Base-by-base conservation (phyloP, 2,113 vertebrate species). In the Gasterosteus nipponicus region DNA sequence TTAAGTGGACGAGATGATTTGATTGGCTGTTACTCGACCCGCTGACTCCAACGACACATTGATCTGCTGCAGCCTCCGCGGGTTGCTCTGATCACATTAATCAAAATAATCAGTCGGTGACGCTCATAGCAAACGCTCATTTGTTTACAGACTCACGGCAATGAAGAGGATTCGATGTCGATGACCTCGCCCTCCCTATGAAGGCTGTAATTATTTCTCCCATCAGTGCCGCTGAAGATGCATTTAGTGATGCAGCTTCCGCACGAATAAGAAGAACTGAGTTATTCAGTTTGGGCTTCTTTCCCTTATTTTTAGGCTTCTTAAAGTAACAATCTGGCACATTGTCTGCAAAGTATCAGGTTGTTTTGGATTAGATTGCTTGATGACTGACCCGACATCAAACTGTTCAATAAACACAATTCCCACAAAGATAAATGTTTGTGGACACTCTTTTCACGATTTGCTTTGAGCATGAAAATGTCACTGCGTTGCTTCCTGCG, bases 221-320 rank as follows among this genome's bases (percentile, higher is more conserved):
- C 49, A 7, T 3, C 16, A 35, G 35, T 41, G 66, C 49, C 5
- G 35, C 49, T 16, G 14, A 15, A 16, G 18, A 54, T 11, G 41
- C 10, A 68, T 68, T 68, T 54, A 35, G 66, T 16, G 66, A 22
- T 41, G 19, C 49, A 29, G 65, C 49, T 29, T 33, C 19, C 49
- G 18, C 4, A 26, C 33, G 39, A 26, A 26, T 26, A 26, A 26
- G 22, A 26, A 26, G 22, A 26, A 26, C 22, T 26, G 22, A 26
- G 22, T 33, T 33, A 3, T 5, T 57, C 5, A 3, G 14, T 31
- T 15, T 15, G 2, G 22, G 26, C 26, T 51, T 22, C 11, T 18
- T 54, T 10, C 35, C 22, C 22, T 26, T 54, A 26, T 33, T 15
- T 19, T 7, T 14, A 0, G 11, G 11, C 18, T n/a, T 4, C 14